Percentiles rank a stretch among this genome's conserved stretches.
Conservation (phyloP, 1,140 invertebrate species). For the Danaus melanippus region DNA sequence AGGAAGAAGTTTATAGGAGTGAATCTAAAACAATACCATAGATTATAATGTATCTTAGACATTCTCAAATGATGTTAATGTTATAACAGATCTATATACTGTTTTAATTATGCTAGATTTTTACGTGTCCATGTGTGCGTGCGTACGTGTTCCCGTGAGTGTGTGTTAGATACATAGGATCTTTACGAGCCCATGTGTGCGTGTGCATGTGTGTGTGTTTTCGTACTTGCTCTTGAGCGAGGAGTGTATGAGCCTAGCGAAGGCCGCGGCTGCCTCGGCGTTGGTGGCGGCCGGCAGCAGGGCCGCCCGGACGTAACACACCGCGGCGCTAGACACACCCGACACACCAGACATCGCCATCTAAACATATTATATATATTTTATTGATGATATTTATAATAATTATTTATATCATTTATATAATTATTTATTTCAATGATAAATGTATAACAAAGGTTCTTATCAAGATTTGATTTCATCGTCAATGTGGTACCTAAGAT, state of each 20-base stretch:
- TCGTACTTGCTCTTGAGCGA: conserved; percentile 79
- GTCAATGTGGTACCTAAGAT: too few species aligned
- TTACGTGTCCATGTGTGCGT: background rate
- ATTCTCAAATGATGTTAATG: background rate
- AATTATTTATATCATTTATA: too few species aligned
- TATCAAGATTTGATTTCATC: too few species aligned
- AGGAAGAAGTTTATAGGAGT: conserved; percentile 98
- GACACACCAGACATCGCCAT: conserved; percentile 96
- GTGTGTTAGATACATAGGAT: too few species aligned
- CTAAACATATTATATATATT: conserved; percentile 58
- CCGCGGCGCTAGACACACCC: conserved; percentile 92
- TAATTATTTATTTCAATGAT: too few species aligned
- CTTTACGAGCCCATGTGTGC: too few species aligned
- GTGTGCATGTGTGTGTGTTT: background rate
- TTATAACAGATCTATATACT: conserved; percentile 1
- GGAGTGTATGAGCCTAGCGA: conserved; percentile 93
- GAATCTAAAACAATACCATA: conserved; percentile 73
- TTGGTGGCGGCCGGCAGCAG: conserved; percentile 92
- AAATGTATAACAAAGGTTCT: too few species aligned
- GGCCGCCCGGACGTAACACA: conserved; percentile 92
- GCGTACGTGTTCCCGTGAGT: too few species aligned
- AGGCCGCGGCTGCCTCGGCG: conserved; percentile 93
- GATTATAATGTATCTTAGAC: background rate
- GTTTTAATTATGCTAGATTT: background rate
- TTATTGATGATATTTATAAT: too few species aligned